Percentiles rank a stretch among this genome's conserved stretches.
Evolutionary conservation across 2,888 invertebrate genomes (phyloP).

Genomic region (Watsonalla cultraria): DNA sequence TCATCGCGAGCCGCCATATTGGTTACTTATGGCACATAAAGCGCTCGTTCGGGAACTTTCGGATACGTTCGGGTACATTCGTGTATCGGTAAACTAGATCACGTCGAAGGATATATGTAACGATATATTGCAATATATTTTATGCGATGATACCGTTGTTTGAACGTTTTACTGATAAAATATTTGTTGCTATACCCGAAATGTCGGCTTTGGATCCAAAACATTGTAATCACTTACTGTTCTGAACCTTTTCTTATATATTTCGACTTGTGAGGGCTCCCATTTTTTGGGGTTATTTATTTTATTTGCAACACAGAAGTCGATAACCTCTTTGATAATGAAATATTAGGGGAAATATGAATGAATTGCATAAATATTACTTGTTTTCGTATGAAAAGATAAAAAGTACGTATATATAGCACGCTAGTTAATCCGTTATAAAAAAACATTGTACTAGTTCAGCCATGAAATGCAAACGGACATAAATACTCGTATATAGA

Average conservation of each 20-base stretch:
- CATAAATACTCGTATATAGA: too few species aligned
- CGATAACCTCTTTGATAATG: too few species aligned
- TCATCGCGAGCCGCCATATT: constrained; percentile 47
- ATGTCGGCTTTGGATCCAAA: background rate
- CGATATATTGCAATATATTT: constrained; percentile 3
- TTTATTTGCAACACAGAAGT: too few species aligned
- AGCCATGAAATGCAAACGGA: too few species aligned
- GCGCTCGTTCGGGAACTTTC: constrained; percentile 18
- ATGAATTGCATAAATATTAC: too few species aligned
- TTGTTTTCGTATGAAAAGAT: too few species aligned
- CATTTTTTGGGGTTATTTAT: too few species aligned
- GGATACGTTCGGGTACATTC: constrained; percentile 17
- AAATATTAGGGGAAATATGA: too few species aligned
- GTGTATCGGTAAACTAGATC: constrained; percentile 4
- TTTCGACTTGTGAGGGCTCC: too few species aligned
- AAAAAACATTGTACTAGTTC: too few species aligned
- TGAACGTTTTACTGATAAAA: constrained; percentile 3
- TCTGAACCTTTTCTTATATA: background rate
- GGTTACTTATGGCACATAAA: constrained; percentile 54
- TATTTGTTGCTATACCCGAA: background rate
- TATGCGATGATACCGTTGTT: constrained; percentile 1
- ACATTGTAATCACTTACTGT: background rate
- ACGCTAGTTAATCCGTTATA: too few species aligned
- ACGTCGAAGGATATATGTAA: background rate
- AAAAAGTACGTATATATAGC: too few species aligned